phyloP scores from a whole-genome alignment of 2,113 vertebrate genomes.

The Ailuropoda melanoleuca region DNA sequence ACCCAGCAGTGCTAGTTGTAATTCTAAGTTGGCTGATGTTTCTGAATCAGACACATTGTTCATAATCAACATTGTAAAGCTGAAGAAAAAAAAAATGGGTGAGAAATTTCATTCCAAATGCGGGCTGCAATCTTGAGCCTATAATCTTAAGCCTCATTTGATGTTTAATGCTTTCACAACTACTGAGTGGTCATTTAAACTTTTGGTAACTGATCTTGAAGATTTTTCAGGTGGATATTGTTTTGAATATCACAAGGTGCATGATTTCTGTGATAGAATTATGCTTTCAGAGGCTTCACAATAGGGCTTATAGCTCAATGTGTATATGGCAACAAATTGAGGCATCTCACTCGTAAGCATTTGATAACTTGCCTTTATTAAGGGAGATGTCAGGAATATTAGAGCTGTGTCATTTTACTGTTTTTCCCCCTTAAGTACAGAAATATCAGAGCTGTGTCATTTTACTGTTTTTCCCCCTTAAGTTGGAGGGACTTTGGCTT shows the following conservation, averaged over 20 bases:
- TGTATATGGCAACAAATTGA: background rate
- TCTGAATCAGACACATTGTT: background rate
- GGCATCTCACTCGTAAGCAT: background rate
- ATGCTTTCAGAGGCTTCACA: background rate
- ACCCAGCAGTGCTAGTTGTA: background rate
- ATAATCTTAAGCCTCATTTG: background rate
- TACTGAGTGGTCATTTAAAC: background rate
- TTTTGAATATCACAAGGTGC: background rate
- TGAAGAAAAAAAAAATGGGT: background rate
- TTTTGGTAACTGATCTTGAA: background rate
- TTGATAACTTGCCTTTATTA: background rate
- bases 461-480: background rate
- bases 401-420: background rate
- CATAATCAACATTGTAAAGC: background rate
- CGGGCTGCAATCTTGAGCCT: background rate
- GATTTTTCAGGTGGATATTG: background rate
- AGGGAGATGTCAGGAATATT: background rate
- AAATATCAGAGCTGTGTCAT: background rate
- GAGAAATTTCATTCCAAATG: background rate
- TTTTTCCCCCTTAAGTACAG: background rate
- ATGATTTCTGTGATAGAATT: background rate
- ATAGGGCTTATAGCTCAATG: background rate
- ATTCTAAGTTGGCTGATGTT: background rate
- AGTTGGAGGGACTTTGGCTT: accelerated
- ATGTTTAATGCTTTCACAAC: background rate